Conservation (phyloP, 1,140 invertebrate genomes). For the Druon quercuslanigerum region DNA sequence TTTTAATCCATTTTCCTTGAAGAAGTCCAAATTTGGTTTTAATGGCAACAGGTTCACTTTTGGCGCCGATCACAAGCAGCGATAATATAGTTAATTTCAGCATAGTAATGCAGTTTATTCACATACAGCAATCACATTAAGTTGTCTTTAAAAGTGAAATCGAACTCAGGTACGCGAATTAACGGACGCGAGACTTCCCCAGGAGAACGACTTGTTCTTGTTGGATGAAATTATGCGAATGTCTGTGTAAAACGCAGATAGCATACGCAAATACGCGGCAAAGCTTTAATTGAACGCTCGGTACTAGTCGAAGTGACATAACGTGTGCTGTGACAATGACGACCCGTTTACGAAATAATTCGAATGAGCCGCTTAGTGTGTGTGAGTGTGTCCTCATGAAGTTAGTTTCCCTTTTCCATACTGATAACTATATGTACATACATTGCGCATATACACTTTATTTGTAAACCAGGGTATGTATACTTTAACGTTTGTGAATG, state of each 20-base stretch:
- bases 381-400: slow-evolving; percentile 33
- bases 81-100: neutral
- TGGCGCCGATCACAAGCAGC: neutral
- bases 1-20: slow-evolving; percentile 58
- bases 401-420: slow-evolving; percentile 48
- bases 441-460: too few relatives aligned
- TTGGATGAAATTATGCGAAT: slow-evolving; percentile 35
- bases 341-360: slow-evolving; percentile 52
- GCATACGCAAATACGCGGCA: slow-evolving; percentile 35
- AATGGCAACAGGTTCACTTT: slow-evolving; percentile 30
- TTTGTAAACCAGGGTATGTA: too few relatives aligned
- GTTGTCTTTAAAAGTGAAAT: neutral
- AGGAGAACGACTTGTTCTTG: slow-evolving; percentile 33
- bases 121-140: neutral
- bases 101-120: neutral
- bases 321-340: slow-evolving; percentile 37
- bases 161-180: slow-evolving; percentile 1
- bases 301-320: slow-evolving; percentile 40
- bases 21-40: slow-evolving; percentile 59
- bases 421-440: neutral
- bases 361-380: slow-evolving; percentile 38
- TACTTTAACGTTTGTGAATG: too few relatives aligned
- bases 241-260: slow-evolving; percentile 18
- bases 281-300: slow-evolving; percentile 40
- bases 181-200: slow-evolving; percentile 25